Evolutionary conservation across 2,888 invertebrate species (phyloP).

Genomic region (Enchytraeus crypticus): DNA sequence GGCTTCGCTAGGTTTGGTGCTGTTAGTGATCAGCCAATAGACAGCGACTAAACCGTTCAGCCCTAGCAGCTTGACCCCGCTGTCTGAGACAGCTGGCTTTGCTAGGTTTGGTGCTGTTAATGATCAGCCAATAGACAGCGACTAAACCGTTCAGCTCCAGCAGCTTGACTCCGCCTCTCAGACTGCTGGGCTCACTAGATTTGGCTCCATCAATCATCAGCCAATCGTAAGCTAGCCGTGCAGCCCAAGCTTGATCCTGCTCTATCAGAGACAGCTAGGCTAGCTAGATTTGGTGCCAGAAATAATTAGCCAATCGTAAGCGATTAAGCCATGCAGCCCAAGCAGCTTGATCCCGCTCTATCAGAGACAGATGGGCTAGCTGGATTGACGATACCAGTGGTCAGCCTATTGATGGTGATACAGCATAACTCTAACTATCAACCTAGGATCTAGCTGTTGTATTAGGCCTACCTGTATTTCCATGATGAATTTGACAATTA

Average conservation of each 20-base stretch:
- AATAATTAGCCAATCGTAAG: not conserved
- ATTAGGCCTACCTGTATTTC: too few relatives aligned
- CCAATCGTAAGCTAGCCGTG: not conserved
- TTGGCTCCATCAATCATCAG: not conserved
- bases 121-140: not conserved
- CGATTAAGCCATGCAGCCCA: constrained; percentile 8
- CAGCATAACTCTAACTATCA: too few relatives aligned
- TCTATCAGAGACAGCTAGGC: constrained; percentile 13
- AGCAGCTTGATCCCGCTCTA: too few relatives aligned
- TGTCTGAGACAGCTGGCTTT: constrained; percentile 14
- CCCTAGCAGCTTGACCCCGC: constrained; percentile 15
- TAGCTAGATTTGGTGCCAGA: not conserved
- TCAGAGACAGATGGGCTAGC: too few relatives aligned
- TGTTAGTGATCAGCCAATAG: not conserved
- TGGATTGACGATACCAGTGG: too few relatives aligned
- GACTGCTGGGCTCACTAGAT: constrained; percentile 8
- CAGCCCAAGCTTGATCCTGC: constrained; percentile 14
- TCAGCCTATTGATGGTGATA: too few relatives aligned
- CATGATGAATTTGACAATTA: too few relatives aligned
- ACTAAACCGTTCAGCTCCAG: constrained; percentile 11
- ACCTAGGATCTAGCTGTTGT: too few relatives aligned
- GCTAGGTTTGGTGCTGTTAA: not conserved
- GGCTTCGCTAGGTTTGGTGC: constrained; percentile 7
- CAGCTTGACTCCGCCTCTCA: constrained; percentile 17
- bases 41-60: constrained; percentile 6